Percentiles rank a stretch among this genome's conserved stretches.
Evolutionary conservation across 2,888 invertebrate species (phyloP).

Genomic region (Trilocha varians): DNA sequence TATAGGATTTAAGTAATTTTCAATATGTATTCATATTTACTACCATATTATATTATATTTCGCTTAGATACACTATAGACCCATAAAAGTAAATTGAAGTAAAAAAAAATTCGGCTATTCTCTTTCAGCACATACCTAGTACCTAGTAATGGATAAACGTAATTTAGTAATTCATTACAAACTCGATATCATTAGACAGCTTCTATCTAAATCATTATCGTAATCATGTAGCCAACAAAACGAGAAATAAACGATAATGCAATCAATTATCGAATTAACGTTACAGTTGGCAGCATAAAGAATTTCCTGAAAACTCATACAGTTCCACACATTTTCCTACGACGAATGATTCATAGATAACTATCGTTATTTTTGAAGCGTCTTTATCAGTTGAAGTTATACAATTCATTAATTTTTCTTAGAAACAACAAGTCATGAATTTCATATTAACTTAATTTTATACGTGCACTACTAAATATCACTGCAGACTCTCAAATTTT

Average conservation of each 20-base stretch:
- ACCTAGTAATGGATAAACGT: no score
- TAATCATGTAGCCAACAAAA: conserved; percentile 7
- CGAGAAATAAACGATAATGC: conserved; percentile 5
- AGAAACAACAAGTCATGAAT: neutral
- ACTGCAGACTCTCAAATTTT: neutral
- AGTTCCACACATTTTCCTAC: neutral
- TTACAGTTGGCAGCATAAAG: neutral
- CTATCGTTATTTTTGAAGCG: neutral
- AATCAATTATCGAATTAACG: conserved; percentile 2
- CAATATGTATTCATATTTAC: no score
- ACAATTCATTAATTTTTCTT: neutral
- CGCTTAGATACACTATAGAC: no score
- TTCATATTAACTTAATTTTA: neutral
- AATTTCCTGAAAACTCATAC: neutral
- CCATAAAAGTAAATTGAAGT: no score
- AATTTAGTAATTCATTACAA: no score
- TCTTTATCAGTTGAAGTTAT: neutral
- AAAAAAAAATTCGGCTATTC: no score
- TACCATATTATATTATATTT: no score
- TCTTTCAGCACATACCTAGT: no score
- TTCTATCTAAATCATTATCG: conserved; percentile 2
- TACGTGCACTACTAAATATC: neutral
- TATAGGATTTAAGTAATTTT: no score
- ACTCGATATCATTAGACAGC: neutral
- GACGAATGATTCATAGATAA: neutral